Percentiles rank a stretch among this genome's conserved stretches.
Evolutionary conservation across 2,888 invertebrate genomes (phyloP).

Genomic region (Sisyra terminalis): DNA sequence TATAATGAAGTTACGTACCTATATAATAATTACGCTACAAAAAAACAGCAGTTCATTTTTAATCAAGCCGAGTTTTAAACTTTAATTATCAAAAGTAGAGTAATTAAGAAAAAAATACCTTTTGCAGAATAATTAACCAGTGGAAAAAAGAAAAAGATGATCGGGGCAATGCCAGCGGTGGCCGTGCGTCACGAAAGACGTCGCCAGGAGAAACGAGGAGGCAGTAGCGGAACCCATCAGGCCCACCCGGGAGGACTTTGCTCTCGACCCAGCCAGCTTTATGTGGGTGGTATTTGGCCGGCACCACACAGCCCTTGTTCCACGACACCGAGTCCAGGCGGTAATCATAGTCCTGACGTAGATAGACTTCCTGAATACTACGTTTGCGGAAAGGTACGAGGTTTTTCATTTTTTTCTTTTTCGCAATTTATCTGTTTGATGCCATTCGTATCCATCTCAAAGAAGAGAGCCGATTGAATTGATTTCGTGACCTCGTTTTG

Average conservation of each 20-base stretch:
- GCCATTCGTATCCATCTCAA: neutral
- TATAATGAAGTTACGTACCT: too few species aligned
- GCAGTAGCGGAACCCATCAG: constrained; percentile 15
- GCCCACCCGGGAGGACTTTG: constrained; percentile 38
- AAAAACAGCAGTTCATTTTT: too few species aligned
- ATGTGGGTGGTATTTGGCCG: constrained; percentile 41
- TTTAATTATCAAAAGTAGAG: too few species aligned
- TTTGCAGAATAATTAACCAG: too few species aligned
- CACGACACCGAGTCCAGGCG: constrained; percentile 46
- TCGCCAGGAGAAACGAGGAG: constrained; percentile 48
- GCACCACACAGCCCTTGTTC: constrained; percentile 40
- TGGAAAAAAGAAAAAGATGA: constrained; percentile 38
- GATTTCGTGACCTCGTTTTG: too few species aligned
- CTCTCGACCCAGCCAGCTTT: constrained; percentile 45
- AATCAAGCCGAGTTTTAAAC: too few species aligned
- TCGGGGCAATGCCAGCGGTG: constrained; percentile 76
- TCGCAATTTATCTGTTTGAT: neutral
- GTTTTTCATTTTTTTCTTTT: neutral
- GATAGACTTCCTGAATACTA: constrained; percentile 48
- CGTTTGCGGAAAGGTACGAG: constrained; percentile 51
- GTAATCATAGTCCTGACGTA: constrained; percentile 25
- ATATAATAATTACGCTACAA: too few species aligned
- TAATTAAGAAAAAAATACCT: too few species aligned
- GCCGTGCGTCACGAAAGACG: constrained; percentile 67
- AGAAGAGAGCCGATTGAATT: neutral